A percentile compares a stretch with the other conserved stretches of the same genome.
phyloP scores from a whole-genome alignment of 2,797 vertebrate genomes.

The Numenius phaeopus region DNA sequence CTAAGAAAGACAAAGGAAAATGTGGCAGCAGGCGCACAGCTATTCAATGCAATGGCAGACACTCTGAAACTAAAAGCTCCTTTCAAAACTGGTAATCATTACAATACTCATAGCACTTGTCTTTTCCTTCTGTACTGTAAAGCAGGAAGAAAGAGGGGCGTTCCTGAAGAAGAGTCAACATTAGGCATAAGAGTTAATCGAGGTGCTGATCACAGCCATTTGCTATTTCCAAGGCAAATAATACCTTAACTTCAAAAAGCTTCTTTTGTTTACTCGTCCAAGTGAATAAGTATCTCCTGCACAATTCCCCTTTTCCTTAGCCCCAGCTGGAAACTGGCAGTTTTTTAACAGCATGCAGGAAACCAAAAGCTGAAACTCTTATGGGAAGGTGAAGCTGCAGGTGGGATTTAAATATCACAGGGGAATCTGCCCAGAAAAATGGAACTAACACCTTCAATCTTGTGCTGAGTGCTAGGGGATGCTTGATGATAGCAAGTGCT shows the following conservation, averaged over 20 bases:
- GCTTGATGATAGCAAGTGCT: constrained; percentile 25
- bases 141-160: background rate
- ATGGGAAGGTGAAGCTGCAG: background rate
- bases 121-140: background rate
- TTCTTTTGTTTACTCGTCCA: background rate
- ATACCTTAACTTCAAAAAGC: background rate
- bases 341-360: background rate
- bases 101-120: background rate
- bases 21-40: background rate
- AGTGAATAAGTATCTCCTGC: background rate
- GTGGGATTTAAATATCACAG: constrained; percentile 19
- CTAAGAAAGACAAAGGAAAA: background rate
- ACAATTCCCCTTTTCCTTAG: background rate
- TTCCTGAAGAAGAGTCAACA: background rate
- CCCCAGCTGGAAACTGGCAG: background rate
- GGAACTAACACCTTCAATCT: constrained; percentile 39
- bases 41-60: background rate
- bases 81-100: background rate
- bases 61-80: background rate
- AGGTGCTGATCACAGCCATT: background rate
- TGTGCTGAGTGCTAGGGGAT: background rate
- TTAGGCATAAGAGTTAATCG: background rate
- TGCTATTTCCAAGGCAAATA: background rate
- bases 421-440: constrained; percentile 10
- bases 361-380: background rate